phyloP scores from a whole-genome alignment of 2,888 invertebrate genomes.

The Onthophagus sagittarius region DNA sequence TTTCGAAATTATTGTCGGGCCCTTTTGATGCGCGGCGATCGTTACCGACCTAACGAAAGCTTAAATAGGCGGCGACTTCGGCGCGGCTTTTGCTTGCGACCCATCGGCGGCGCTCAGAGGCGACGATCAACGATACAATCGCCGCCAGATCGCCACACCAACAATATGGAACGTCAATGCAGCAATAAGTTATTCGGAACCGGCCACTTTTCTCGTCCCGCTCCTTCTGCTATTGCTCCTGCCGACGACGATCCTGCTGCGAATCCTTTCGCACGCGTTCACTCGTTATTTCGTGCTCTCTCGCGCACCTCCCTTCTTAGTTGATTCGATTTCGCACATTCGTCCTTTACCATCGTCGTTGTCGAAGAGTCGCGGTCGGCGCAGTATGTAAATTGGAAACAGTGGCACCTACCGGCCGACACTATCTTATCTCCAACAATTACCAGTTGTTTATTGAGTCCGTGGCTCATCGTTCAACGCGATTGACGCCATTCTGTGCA shows the following conservation, averaged over 20 bases:
- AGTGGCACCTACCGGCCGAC: slow-evolving; percentile 7
- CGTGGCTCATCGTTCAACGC: slow-evolving; percentile 4
- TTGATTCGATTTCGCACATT: not conserved
- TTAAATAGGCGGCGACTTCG: not conserved
- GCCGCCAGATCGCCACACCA: not conserved
- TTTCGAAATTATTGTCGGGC: not conserved
- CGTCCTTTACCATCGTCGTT: not conserved
- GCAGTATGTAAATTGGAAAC: slow-evolving; percentile 9
- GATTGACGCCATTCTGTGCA: slow-evolving; percentile 13
- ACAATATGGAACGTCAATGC: not conserved
- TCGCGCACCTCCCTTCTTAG: not conserved
- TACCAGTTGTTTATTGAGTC: slow-evolving; percentile 14
- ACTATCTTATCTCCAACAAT: slow-evolving; percentile 13
- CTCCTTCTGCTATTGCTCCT: too few species aligned
- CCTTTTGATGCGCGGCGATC: not conserved
- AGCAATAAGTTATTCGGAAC: not conserved
- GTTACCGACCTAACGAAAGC: not conserved
- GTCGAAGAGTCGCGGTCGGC: not conserved
- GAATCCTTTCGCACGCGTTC: not conserved
- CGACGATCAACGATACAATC: not conserved
- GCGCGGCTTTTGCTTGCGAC: not conserved
- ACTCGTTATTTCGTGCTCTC: not conserved
- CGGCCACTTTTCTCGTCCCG: not conserved
- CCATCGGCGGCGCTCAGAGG: not conserved
- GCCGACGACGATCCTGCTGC: too few species aligned